Conservation (phyloP, 2,113 vertebrate species). For the Corvus cornix region DNA sequence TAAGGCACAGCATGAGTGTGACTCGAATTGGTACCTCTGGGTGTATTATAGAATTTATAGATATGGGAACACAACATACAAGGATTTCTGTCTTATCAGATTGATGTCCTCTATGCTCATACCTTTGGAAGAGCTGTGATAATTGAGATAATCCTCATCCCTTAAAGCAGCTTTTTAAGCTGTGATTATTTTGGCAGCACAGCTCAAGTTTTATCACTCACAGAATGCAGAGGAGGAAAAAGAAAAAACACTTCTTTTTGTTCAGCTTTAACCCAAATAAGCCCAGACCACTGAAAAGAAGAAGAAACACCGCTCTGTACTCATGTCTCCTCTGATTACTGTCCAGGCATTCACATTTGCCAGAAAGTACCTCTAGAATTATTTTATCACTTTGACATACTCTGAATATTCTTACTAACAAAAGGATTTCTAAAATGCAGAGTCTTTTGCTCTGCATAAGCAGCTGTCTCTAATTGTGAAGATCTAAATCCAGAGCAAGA, state of each 20-base stretch:
- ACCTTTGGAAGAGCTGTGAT: constrained; percentile 51
- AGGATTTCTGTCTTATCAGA: constrained; percentile 57
- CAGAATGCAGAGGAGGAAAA: constrained; percentile 17
- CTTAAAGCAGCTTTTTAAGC: constrained; percentile 47
- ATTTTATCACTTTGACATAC: background rate
- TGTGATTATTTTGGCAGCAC: constrained; percentile 59
- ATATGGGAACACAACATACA: constrained; percentile 31
- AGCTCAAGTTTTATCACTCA: constrained; percentile 45
- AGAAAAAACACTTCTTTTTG: background rate
- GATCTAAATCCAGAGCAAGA: accelerated
- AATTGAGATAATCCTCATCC: constrained; percentile 61
- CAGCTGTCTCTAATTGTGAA: accelerated
- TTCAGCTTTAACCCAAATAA: constrained; percentile 23
- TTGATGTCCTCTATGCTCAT: constrained; percentile 55
- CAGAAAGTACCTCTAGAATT: background rate
- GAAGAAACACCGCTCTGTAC: background rate
- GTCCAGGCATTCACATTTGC: background rate
- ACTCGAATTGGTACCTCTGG: background rate
- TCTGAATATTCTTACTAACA: background rate
- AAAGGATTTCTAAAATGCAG: background rate
- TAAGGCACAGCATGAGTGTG: background rate
- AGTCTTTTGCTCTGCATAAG: background rate
- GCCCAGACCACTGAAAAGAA: background rate
- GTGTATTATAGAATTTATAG: constrained; percentile 24
- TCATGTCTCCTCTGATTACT: background rate